Base-by-base conservation (phyloP, 1,140 invertebrate genomes). In the Anastrepha ludens region DNA sequence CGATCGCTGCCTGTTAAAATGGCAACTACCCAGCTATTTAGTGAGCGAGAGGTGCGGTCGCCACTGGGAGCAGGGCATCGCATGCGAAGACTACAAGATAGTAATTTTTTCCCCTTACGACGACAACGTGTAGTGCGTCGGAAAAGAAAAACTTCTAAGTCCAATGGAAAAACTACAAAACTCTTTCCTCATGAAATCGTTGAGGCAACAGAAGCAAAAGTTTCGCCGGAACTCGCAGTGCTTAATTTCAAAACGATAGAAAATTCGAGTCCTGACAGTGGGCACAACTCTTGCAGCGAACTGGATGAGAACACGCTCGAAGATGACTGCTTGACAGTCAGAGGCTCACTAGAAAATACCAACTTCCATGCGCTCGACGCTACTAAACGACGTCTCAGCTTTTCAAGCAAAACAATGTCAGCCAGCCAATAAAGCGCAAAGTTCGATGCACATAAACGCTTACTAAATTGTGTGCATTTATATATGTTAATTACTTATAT, bases 241-340 rank as follows among this genome's bases (percentile, higher is more conserved):
- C 55, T 13, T 1, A 20, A 39, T 59, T 85, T 2, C 2, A 86
- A 86, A 86, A 60, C 58, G 20, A 41, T 62, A 20, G 85, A 86
- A 11, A 55, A 88, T 86, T 2, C 93, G 7, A 93, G 92, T 39
- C 92, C 92, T 59, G 92, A 93, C 88, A 93, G 92, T 60, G 92
- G 92, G 0, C 92, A 92, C 88, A 93, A 93, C 85, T 93, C 92
- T 13, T 91, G 90, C 11, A 91, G 90, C 78, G 91, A 91, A 11
- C 89, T 89, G 8, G 90, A 91, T 44, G 89, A 89, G 9, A 78
- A 60, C 29, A 44, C 70, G 2, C 4, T 81, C 58, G 89, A 89
- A 78, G 85, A 87, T 47, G 86, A 6, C 0, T 29, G 17, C 3
- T 41, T 85, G 44, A 17, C 9, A 47, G 85, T 29, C 20, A 50